Evolutionary conservation across 2,113 vertebrate species (phyloP).

Genomic region (Amblyopsis rosae): DNA sequence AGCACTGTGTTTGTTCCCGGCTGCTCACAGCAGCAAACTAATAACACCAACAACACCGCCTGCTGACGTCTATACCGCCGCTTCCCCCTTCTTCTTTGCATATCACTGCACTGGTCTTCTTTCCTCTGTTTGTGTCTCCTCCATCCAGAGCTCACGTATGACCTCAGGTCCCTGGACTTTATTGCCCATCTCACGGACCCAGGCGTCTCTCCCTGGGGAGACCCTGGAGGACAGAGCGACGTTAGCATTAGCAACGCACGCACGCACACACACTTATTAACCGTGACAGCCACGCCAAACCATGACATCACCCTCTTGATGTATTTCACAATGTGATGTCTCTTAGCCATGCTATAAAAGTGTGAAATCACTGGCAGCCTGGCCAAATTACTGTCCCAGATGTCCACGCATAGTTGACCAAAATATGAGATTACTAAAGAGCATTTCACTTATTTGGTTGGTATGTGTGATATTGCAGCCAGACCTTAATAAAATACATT

Average conservation of each 20-base stretch:
- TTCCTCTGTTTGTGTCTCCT: background rate
- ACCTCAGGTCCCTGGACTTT: conserved; percentile 12
- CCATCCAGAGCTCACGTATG: background rate
- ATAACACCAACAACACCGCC: background rate
- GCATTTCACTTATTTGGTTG: background rate
- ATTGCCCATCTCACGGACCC: background rate
- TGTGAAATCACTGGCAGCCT: conserved; percentile 34
- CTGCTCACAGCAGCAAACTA: background rate
- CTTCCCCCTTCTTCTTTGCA: background rate
- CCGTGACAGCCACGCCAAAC: conserved; percentile 11
- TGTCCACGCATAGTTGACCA: conserved; percentile 24
- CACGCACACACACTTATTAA: conserved; percentile 2
- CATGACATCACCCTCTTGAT: conserved; percentile 61
- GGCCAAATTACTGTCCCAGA: conserved; percentile 54
- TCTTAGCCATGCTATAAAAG: conserved; percentile 34
- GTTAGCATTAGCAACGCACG: conserved; percentile 6
- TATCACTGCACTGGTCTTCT: background rate
- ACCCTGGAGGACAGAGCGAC: conserved; percentile 6
- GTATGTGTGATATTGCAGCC: background rate
- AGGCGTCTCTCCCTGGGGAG: background rate
- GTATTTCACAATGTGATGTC: conserved; percentile 47
- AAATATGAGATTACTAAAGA: conserved; percentile 8
- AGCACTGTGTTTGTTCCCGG: background rate
- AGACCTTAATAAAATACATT: background rate
- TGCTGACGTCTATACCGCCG: background rate